Conservation (phyloP, 2,797 vertebrate species). For the Phyllotis vaccarum region DNA sequence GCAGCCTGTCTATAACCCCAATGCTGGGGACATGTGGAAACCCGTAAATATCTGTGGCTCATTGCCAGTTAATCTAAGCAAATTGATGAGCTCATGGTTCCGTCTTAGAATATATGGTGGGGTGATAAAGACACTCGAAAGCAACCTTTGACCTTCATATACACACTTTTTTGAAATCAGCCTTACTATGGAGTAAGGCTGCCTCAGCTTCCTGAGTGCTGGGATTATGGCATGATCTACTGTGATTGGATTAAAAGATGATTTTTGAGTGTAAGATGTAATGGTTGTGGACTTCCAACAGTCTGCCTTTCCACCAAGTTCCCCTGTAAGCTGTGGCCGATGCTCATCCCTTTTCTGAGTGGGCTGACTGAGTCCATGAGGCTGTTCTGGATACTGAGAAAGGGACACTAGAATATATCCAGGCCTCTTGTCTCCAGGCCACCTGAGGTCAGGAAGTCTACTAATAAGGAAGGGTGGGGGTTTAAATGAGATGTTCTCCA, state of each 20-base stretch:
- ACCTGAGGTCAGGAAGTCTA: neutral
- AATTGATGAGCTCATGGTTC: neutral
- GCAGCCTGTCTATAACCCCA: neutral
- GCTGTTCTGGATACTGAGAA: neutral
- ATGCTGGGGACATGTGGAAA: neutral
- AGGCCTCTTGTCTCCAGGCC: neutral
- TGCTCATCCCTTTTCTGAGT: neutral
- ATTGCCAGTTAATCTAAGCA: neutral
- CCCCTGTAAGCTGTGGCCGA: neutral
- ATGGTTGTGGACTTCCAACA: neutral
- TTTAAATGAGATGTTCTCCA: neutral
- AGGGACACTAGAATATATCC: neutral
- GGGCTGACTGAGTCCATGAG: neutral
- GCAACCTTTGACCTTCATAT: neutral
- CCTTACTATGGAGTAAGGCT: neutral
- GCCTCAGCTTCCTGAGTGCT: neutral
- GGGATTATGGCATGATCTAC: neutral
- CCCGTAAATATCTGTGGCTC: neutral
- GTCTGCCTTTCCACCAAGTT: neutral
- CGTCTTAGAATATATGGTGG: no score
- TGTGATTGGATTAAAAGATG: neutral
- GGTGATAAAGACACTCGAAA: neutral
- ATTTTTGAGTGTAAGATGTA: neutral
- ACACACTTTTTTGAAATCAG: neutral
- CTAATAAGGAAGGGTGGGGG: neutral